Evolutionary conservation across 2,797 vertebrate genomes (phyloP).

Genomic region (Crenuchus spilurus): DNA sequence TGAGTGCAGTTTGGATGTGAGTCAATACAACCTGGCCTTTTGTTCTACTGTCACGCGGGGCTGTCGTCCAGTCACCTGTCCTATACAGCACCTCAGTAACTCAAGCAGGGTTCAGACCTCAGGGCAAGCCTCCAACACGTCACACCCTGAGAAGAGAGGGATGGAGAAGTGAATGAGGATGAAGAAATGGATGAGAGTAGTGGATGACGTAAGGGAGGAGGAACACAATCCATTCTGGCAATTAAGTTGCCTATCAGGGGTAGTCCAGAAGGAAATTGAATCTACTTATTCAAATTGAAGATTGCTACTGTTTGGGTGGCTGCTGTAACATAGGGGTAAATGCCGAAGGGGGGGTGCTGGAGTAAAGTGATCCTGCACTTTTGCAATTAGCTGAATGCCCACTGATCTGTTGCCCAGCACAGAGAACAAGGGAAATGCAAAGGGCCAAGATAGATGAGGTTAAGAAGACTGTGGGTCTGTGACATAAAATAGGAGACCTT

Average conservation of each 20-base stretch:
- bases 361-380: slow-evolving; percentile 73
- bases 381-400: slow-evolving; percentile 70
- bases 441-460: not conserved
- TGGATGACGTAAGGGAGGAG: slow-evolving; percentile 25
- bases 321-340: slow-evolving; percentile 52
- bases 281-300: slow-evolving; percentile 69
- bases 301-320: slow-evolving; percentile 66
- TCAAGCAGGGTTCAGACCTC: slow-evolving; percentile 46
- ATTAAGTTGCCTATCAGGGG: slow-evolving; percentile 68
- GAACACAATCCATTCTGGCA: slow-evolving; percentile 72
- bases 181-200: not conserved
- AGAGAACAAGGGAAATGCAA: slow-evolving; percentile 24
- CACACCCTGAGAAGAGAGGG: slow-evolving; percentile 30
- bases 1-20: slow-evolving; percentile 69
- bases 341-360: slow-evolving; percentile 41
- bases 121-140: not conserved
- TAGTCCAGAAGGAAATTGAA: slow-evolving; percentile 67
- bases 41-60: slow-evolving; percentile 67
- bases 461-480: no score
- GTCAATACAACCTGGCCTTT: slow-evolving; percentile 71
- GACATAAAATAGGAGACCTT: no score
- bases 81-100: slow-evolving; percentile 56
- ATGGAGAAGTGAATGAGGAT: slow-evolving; percentile 25
- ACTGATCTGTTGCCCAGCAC: slow-evolving; percentile 53
- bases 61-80: slow-evolving; percentile 55